Evolutionary conservation across 1,140 invertebrate species (phyloP).

Genomic region (Trichomalopsis sarcophagae): DNA sequence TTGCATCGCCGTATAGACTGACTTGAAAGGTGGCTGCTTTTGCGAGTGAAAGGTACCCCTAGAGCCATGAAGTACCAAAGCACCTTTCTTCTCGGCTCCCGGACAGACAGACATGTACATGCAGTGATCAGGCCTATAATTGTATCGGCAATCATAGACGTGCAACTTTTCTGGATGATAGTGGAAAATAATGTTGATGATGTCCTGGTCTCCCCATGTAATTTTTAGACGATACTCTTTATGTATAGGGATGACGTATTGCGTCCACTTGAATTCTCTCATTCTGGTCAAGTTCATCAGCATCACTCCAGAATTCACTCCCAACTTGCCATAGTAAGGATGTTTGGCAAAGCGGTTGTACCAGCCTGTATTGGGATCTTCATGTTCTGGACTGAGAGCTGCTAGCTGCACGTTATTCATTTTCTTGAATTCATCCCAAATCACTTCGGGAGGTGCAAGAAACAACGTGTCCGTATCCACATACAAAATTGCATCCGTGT

Average conservation of each 20-base stretch:
- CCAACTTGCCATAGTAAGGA: constrained; percentile 93
- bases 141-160: constrained; percentile 90
- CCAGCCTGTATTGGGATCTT: constrained; percentile 94
- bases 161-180: constrained; percentile 91
- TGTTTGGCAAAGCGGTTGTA: constrained; percentile 96
- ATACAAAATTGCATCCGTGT: constrained; percentile 93
- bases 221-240: constrained; percentile 90
- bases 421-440: constrained; percentile 88
- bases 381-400: constrained; percentile 91
- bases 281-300: constrained; percentile 96
- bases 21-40: constrained; percentile 91
- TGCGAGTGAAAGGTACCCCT: constrained; percentile 88
- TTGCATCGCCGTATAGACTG: constrained; percentile 83
- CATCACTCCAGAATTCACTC: constrained; percentile 97
- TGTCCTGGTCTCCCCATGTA: constrained; percentile 98
- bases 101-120: constrained; percentile 93
- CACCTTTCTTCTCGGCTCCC: constrained; percentile 84
- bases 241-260: constrained; percentile 89
- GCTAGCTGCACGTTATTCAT: constrained; percentile 94
- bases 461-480: constrained; percentile 95
- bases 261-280: constrained; percentile 89
- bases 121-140: constrained; percentile 95
- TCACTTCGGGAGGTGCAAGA: constrained; percentile 84
- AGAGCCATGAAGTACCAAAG: constrained; percentile 92
- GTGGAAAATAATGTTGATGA: constrained; percentile 97